Conservation (phyloP, 2,888 invertebrate species). For the Zhuqinia jingwanae region DNA sequence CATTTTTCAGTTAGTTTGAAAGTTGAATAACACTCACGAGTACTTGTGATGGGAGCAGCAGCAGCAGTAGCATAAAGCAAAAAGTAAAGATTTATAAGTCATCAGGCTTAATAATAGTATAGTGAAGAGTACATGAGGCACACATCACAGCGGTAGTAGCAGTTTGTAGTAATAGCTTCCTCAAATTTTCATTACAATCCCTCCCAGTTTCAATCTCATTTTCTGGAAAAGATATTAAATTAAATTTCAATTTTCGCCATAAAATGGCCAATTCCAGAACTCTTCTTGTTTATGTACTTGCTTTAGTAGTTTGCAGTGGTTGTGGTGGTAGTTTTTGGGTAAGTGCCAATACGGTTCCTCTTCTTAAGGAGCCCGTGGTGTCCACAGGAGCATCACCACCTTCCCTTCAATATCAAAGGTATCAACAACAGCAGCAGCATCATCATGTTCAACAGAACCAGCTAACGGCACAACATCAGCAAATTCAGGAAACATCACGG, state of each 20-base stretch:
- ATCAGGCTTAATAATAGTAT: conserved; percentile 3
- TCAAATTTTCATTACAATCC: conserved; percentile 65
- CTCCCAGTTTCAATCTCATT: conserved; percentile 58
- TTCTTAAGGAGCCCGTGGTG: conserved; percentile 17
- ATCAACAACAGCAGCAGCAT: conserved; percentile 40
- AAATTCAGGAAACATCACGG: conserved; percentile 49
- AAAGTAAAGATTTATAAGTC: conserved; percentile 12
- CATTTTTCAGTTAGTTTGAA: conserved; percentile 56
- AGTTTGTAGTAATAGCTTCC: conserved; percentile 63
- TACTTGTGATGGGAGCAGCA: not conserved
- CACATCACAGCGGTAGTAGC: conserved; percentile 26
- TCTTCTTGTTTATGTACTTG: conserved; percentile 69
- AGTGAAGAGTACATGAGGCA: not conserved
- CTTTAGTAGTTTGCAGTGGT: conserved; percentile 58
- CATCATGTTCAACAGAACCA: conserved; percentile 29
- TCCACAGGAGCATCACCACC: conserved; percentile 39
- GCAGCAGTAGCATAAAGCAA: not conserved
- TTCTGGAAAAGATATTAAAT: conserved; percentile 68
- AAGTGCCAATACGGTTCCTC: conserved; percentile 60
- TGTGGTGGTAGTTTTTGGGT: conserved; percentile 52
- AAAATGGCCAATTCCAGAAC: conserved; percentile 71
- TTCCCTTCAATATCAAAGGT: conserved; percentile 47
- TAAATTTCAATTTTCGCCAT: conserved; percentile 72
- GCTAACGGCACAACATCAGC: conserved; percentile 29
- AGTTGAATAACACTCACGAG: conserved; percentile 27